A percentile compares a stretch with the other conserved stretches of the same genome.
Evolutionary conservation across 2,888 invertebrate species (phyloP).

Genomic region (Pardosa pseudoannulata): DNA sequence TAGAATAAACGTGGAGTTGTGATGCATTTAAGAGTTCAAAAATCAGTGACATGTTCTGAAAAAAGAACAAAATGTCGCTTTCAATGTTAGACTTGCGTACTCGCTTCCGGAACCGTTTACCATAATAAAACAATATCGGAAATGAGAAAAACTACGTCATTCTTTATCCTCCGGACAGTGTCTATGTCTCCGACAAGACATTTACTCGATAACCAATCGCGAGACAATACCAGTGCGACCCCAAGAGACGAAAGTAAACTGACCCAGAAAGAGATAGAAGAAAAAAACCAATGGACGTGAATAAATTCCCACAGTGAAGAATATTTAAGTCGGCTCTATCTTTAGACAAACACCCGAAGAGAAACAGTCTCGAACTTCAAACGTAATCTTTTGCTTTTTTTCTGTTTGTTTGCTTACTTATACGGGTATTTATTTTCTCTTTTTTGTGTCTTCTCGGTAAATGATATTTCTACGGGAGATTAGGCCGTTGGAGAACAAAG

Average conservation of each 20-base stretch:
- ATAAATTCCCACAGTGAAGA: not conserved
- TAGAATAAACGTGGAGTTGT: no score
- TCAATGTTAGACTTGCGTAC: no score
- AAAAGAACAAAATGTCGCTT: no score
- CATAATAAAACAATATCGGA: not conserved
- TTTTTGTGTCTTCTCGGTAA: not conserved
- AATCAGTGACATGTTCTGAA: no score
- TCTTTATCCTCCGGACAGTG: not conserved
- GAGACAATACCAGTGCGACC: not conserved
- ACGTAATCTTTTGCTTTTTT: not conserved
- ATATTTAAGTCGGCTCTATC: slow-evolving; percentile 1
- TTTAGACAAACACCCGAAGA: not conserved
- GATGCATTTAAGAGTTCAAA: no score
- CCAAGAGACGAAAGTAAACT: not conserved
- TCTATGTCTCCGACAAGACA: not conserved
- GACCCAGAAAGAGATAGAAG: slow-evolving; percentile 11
- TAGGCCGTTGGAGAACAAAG: not conserved
- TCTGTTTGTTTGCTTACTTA: no score
- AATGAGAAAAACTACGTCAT: not conserved
- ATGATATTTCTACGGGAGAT: not conserved
- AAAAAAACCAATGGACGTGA: not conserved
- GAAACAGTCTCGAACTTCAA: not conserved
- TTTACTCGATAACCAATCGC: not conserved
- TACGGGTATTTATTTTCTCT: not conserved
- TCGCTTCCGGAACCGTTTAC: no score